Evolutionary conservation across 2,113 vertebrate species (phyloP).

Genomic region (Chiloscyllium plagiosum): DNA sequence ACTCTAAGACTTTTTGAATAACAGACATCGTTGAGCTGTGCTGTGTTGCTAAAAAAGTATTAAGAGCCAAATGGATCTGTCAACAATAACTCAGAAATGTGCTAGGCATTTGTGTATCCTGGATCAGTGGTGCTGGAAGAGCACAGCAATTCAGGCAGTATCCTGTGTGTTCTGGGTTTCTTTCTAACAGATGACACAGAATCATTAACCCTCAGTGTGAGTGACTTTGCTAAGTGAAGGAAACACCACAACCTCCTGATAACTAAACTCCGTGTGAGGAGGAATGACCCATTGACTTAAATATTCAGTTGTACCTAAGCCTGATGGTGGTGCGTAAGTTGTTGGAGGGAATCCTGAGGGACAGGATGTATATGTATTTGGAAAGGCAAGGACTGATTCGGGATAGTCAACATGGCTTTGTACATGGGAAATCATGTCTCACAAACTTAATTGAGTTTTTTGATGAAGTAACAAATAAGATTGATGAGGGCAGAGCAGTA

Average conservation of each 20-base stretch:
- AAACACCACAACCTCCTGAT: neutral
- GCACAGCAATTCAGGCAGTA: too few relatives aligned
- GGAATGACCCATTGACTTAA: neutral
- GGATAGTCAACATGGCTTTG: too few relatives aligned
- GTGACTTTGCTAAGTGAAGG: neutral
- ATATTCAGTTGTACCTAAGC: neutral
- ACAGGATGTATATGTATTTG: too few relatives aligned
- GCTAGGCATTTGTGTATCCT: neutral
- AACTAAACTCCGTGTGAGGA: neutral
- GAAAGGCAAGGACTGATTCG: too few relatives aligned
- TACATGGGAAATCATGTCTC: too few relatives aligned
- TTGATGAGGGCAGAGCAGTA: too few relatives aligned
- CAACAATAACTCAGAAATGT: constrained; percentile 18
- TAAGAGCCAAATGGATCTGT: neutral
- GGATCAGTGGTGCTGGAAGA: too few relatives aligned
- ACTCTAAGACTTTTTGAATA: neutral
- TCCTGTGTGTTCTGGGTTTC: neutral
- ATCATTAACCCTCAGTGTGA: neutral
- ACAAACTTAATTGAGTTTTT: too few relatives aligned
- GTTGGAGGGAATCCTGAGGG: too few relatives aligned
- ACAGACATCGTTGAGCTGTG: neutral
- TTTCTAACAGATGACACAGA: neutral
- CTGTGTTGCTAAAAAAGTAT: neutral
- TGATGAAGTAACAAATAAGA: too few relatives aligned
- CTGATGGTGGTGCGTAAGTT: too few relatives aligned